A percentile compares a stretch with the other conserved stretches of the same genome.
Conservation (phyloP, 2,797 vertebrate genomes). For the Coluber constrictor region DNA sequence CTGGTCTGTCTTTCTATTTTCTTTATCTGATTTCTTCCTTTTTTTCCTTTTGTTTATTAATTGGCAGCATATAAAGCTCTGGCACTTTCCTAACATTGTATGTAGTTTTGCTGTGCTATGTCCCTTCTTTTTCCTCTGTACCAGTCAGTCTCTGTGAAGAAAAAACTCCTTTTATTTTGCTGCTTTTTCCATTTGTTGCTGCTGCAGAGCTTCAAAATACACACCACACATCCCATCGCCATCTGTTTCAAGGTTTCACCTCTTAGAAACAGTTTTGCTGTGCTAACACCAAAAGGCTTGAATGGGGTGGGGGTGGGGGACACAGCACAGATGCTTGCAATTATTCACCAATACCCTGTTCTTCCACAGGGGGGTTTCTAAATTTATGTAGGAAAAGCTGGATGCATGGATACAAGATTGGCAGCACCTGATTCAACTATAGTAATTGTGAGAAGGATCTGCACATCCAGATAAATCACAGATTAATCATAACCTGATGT, state of each 20-base stretch:
- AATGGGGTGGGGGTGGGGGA: too few species aligned
- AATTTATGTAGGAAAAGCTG: neutral
- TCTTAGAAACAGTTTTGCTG: neutral
- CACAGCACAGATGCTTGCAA: neutral
- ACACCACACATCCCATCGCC: neutral
- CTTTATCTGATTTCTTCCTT: too few species aligned
- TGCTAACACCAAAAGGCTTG: neutral
- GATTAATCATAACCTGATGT: neutral
- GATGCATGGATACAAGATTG: neutral
- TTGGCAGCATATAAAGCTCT: too few species aligned
- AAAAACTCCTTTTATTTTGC: neutral
- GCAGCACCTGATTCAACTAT: neutral
- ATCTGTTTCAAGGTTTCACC: neutral
- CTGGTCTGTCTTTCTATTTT: too few species aligned
- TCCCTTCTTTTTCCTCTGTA: neutral
- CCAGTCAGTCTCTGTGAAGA: neutral
- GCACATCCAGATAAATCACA: neutral
- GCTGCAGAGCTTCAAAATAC: neutral
- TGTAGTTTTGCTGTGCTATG: too few species aligned
- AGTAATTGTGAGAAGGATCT: neutral
- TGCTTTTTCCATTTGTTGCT: neutral
- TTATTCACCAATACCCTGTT: neutral
- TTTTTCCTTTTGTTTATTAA: too few species aligned
- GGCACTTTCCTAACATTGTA: too few species aligned
- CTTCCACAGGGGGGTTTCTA: neutral